Evolutionary conservation across 1,140 invertebrate genomes (phyloP).

Genomic region (Drosophila baimaii): DNA sequence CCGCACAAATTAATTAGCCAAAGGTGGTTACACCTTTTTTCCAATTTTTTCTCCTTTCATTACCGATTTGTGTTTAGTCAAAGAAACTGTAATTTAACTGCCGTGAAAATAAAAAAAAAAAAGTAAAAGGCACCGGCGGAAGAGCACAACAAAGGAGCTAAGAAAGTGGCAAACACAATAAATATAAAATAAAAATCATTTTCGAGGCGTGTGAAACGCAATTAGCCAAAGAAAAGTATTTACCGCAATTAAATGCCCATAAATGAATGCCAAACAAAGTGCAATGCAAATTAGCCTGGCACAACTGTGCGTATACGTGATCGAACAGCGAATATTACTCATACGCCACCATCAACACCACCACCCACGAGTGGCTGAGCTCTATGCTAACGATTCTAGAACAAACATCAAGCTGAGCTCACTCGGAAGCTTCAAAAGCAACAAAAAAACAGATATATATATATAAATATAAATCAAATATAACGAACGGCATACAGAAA

Average conservation of each 20-base stretch:
- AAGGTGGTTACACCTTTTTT: conserved; percentile 59
- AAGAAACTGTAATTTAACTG: conserved; percentile 68
- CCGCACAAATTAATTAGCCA: conserved; percentile 69
- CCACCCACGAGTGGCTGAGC: conserved; percentile 34
- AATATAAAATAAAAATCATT: conserved; percentile 47
- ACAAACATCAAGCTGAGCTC: conserved; percentile 61
- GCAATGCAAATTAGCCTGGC: conserved; percentile 35
- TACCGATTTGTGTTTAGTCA: conserved; percentile 40
- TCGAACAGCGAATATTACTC: conserved; percentile 51
- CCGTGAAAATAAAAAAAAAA: conserved; percentile 32
- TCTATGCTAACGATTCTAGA: conserved; percentile 29
- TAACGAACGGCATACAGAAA: conserved; percentile 50
- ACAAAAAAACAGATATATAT: conserved; percentile 9
- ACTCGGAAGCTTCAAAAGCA: conserved; percentile 31
- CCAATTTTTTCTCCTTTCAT: conserved; percentile 45
- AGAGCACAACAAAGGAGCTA: conserved; percentile 35
- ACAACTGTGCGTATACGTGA: conserved; percentile 65
- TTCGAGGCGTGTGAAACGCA: conserved; percentile 59
- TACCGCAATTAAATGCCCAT: conserved; percentile 56
- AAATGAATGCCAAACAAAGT: conserved; percentile 48
- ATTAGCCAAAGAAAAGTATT: conserved; percentile 50
- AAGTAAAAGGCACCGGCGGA: conserved; percentile 67
- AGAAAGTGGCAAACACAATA: conserved; percentile 29
- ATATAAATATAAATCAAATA: conserved; percentile 66
- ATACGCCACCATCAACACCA: conserved; percentile 49